These are phyloP conservation scores for Gallinago paraguaiae DNA, from an alignment of 2,113 vertebrate genomes.

Conservation along the genomic window DNA sequence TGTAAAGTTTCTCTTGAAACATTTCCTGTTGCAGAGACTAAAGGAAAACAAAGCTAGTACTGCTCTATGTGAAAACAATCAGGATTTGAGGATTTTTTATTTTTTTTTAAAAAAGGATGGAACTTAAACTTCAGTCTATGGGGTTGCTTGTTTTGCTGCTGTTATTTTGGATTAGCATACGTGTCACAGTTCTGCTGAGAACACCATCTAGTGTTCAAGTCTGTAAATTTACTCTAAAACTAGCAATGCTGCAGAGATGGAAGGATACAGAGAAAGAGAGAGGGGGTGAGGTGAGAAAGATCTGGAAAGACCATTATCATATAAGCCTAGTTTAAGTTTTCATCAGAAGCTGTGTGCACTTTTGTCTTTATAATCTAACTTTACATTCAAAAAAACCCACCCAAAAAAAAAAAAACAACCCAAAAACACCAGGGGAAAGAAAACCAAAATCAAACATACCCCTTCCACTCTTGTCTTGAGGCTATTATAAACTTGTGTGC, in stretches of 20 bases:
- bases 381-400: slow-evolving; percentile 76
- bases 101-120: not conserved
- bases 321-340: slow-evolving; percentile 78
- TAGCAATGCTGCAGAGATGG: slow-evolving; percentile 54
- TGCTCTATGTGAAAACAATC: slow-evolving; percentile 30
- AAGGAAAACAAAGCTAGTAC: slow-evolving; percentile 56
- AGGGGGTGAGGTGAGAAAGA: slow-evolving; percentile 26
- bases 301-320: slow-evolving; percentile 62
- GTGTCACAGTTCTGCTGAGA: slow-evolving; percentile 68
- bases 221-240: slow-evolving; percentile 62
- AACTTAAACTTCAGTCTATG: slow-evolving; percentile 31
- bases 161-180: slow-evolving; percentile 65
- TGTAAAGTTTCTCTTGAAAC: slow-evolving; percentile 56
- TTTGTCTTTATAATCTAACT: slow-evolving; percentile 90
- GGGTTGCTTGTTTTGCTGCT: slow-evolving; percentile 38
- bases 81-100: slow-evolving; percentile 1
- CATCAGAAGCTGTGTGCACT: slow-evolving; percentile 92
- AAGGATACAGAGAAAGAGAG: slow-evolving; percentile 52
- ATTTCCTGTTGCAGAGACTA: slow-evolving; percentile 65
- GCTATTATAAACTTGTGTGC: slow-evolving; percentile 84
- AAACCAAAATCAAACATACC: not conserved
- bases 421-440: not conserved
- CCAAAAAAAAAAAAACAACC: too few relatives aligned
- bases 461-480: slow-evolving; percentile 79
- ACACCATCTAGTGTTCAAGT: slow-evolving; percentile 61